Conservation (phyloP, 1,140 invertebrate genomes). For the Nasonia giraulti region DNA sequence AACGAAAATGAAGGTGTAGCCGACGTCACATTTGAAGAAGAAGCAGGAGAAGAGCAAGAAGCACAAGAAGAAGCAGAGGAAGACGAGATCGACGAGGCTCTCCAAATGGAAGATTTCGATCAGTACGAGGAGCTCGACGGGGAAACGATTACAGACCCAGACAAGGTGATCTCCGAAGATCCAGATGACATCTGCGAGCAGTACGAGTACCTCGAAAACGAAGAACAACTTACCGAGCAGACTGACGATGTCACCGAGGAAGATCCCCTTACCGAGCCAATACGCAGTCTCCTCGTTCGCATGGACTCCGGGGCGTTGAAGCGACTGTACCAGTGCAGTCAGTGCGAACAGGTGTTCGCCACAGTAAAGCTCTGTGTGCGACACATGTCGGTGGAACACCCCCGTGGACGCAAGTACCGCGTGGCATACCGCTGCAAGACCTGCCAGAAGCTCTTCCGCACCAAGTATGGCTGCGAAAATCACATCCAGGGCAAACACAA, state of each 20-base stretch:
- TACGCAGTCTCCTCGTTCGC: conserved; percentile 36
- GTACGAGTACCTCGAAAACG: background rate
- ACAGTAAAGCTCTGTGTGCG: conserved; percentile 53
- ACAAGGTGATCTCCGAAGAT: background rate
- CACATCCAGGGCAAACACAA: conserved; percentile 48
- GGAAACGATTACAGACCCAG: background rate
- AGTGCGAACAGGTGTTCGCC: conserved; percentile 57
- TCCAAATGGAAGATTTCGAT: background rate
- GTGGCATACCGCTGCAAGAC: conserved; percentile 49
- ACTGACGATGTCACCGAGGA: no score
- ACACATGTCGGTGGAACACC: conserved; percentile 57
- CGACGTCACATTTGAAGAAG: background rate
- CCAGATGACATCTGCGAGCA: background rate
- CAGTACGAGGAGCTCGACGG: background rate
- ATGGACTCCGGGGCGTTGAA: conserved; percentile 33
- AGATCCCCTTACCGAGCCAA: background rate
- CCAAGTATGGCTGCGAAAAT: conserved; percentile 50
- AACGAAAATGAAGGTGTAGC: background rate
- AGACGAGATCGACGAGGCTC: background rate
- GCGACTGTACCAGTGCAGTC: conserved; percentile 50
- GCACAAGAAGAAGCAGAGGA: conserved; percentile 23
- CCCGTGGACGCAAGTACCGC: conserved; percentile 28
- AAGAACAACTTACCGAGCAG: background rate
- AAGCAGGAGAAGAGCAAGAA: background rate
- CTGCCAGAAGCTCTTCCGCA: conserved; percentile 46